Evolutionary conservation across 2,888 invertebrate species (phyloP), one percentile per base, ranked within the genome.

Genomic region (Phasia obesa): DNA sequence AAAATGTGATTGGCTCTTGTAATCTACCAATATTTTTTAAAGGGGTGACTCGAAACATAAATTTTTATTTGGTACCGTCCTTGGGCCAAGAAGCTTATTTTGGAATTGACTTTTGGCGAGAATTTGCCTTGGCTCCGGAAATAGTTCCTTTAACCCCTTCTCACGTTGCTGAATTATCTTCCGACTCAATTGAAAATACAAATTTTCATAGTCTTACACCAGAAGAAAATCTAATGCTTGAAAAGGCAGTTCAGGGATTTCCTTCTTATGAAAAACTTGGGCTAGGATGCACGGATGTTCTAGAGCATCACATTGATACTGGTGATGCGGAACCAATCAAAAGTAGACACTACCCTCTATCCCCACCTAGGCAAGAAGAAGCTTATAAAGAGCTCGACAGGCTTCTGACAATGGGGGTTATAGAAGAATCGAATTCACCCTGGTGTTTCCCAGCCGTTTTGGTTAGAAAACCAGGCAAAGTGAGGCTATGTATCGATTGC

Each of bases 361-460:
- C 59, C 4, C 59, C 59, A 21, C 59, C 35, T 15, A 19, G 59
- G 15, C 59, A 59, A 38, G 15, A 38, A 59, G 38, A 38, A 15
- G 59, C 59, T 2, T 59, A 38, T 6, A 11, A 21, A 38, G 59
- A 59, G 21, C 21, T 38, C 6, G 38, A 59, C 4, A 23, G 53
- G 13, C 25, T 53, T 4, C n/a, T 53, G 15, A 25, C 7, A 13
- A 11, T 57, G 17, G 57, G 42, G 4, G 62, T 44, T 15, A 47
- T 47, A n/a, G 62, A 44, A 17, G 62, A 62, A 9, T 62, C 62
- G 1, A 62, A 60, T 9, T 60, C 60, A 1, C 42, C 60, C 13
- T 60, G 42, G 57, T 59, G 35, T n/a, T 59, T 19, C 4, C 57
- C 35, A 0, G 57, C 21, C 5, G 35, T 59, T 1, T 21, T 59